Conservation (phyloP, 2,113 vertebrate genomes). For the Microcebus murinus region DNA sequence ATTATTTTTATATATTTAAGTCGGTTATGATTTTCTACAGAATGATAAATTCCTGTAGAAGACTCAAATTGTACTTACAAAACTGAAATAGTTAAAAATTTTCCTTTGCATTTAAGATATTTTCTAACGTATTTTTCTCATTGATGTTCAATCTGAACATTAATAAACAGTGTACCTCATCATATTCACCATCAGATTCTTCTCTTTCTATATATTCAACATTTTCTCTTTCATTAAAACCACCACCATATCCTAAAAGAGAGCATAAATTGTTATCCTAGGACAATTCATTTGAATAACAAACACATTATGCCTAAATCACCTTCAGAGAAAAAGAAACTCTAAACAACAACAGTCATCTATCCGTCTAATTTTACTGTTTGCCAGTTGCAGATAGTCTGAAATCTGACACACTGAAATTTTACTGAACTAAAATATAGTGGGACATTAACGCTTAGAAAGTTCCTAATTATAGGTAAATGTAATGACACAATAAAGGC, state of each 20-base stretch:
- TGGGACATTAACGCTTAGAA: background rate
- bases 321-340: background rate
- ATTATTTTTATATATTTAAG: background rate
- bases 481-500: background rate
- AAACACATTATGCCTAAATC: slow-evolving; percentile 8
- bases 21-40: background rate
- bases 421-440: slow-evolving; percentile 2
- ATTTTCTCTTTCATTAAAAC: slow-evolving; percentile 99
- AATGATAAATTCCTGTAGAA: background rate
- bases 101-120: background rate
- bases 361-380: background rate
- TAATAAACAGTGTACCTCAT: slow-evolving; percentile 89
- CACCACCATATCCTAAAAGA: slow-evolving; percentile 95
- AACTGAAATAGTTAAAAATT: slow-evolving; percentile 13
- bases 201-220: slow-evolving; percentile 98
- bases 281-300: background rate
- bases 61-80: background rate
- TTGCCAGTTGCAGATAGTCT: background rate
- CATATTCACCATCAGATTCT: slow-evolving; percentile 99
- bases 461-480: background rate
- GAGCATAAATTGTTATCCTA: background rate
- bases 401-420: background rate
- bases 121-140: background rate
- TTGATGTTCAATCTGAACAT: background rate
- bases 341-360: background rate